Evolutionary conservation across 2,113 vertebrate genomes (phyloP).

Genomic region (Passer domesticus): DNA sequence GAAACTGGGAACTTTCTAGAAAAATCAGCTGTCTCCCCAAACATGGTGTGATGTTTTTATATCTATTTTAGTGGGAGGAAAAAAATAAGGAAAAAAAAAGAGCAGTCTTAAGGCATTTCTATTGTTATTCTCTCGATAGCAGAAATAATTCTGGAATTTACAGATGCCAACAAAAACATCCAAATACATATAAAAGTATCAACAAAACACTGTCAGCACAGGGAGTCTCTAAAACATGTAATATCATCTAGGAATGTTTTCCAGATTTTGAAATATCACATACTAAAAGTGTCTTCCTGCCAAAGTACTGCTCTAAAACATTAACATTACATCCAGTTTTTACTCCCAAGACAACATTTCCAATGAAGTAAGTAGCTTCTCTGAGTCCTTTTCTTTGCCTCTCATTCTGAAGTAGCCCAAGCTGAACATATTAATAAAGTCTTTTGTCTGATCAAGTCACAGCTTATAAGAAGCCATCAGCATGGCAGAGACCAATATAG

Average conservation of each 20-base stretch:
- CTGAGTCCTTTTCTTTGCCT: neutral
- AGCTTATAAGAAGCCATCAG: neutral
- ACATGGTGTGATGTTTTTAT: neutral
- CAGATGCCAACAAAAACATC: neutral
- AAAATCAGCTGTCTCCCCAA: neutral
- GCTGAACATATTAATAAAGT: neutral
- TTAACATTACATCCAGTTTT: constrained; percentile 8
- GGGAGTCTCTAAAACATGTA: constrained; percentile 10
- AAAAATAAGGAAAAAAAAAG: no score
- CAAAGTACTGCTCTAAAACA: constrained; percentile 11
- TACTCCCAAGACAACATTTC: neutral
- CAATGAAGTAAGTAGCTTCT: neutral
- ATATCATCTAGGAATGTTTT: neutral
- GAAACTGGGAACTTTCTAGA: neutral
- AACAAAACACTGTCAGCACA: neutral
- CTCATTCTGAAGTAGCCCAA: neutral
- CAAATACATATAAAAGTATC: neutral
- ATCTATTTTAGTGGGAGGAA: neutral
- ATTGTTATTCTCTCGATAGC: neutral
- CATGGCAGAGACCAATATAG: neutral
- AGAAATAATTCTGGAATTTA: constrained; percentile 23
- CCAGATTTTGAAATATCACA: constrained; percentile 49
- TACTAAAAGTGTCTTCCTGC: constrained; percentile 14
- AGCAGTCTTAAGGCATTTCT: neutral
- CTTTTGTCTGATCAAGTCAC: neutral